phyloP scores from a whole-genome alignment of 2,888 invertebrate genomes.

The Athetis lepigone region DNA sequence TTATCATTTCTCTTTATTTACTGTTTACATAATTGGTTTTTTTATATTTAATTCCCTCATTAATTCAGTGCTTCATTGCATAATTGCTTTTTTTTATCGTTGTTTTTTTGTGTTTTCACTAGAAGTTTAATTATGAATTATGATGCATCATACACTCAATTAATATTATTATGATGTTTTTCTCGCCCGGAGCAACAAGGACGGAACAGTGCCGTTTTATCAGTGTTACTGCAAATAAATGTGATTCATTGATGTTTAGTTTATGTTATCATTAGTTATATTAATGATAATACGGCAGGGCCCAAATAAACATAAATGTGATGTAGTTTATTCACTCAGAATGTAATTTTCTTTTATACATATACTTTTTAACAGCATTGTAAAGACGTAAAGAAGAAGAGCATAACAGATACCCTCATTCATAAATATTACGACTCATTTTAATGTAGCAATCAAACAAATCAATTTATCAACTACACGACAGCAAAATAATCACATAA shows the following conservation, averaged over 20 bases:
- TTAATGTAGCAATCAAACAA: slow-evolving; percentile 28
- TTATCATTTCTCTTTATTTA: no score
- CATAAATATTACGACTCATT: slow-evolving; percentile 31
- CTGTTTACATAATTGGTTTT: no score
- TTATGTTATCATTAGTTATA: slow-evolving; percentile 3
- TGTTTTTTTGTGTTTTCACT: slow-evolving; percentile 11
- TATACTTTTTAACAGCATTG: slow-evolving; percentile 2
- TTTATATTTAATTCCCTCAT: no score
- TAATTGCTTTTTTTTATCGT: neutral
- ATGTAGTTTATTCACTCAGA: slow-evolving; percentile 5
- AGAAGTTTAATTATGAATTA: slow-evolving; percentile 20
- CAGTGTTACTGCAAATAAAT: slow-evolving; percentile 42
- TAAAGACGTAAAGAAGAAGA: no score
- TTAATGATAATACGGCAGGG: slow-evolving; percentile 14
- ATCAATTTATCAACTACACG: slow-evolving; percentile 25
- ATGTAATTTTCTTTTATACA: slow-evolving; percentile 7
- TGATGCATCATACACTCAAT: slow-evolving; percentile 22
- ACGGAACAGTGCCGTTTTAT: slow-evolving; percentile 33
- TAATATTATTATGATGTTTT: slow-evolving; percentile 21
- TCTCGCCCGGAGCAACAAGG: slow-evolving; percentile 23
- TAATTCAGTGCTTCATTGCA: neutral
- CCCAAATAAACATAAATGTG: slow-evolving; percentile 38
- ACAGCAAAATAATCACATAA: slow-evolving; percentile 12
- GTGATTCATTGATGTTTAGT: slow-evolving; percentile 31
- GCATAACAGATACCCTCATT: slow-evolving; percentile 21